Evolutionary conservation across 2,888 invertebrate genomes (phyloP).

Genomic region (Blastobasis adustella): DNA sequence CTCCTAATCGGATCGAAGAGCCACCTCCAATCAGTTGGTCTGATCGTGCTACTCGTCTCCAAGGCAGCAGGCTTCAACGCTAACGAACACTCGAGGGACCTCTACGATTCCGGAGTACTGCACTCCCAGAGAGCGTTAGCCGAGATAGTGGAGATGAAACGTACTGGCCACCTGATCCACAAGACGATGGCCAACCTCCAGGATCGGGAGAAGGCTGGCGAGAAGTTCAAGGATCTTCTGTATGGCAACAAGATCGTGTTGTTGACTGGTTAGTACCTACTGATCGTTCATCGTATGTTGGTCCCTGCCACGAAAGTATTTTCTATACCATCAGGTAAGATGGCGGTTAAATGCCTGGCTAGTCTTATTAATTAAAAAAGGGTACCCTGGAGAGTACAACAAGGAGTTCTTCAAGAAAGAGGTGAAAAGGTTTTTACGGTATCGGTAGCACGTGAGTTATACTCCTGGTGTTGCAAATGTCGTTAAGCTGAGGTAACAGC

Average conservation of each 20-base stretch:
- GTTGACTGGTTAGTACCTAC: conserved; percentile 40
- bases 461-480: too few relatives aligned
- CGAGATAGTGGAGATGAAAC: conserved; percentile 67
- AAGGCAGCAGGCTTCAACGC: conserved; percentile 54
- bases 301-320: too few relatives aligned
- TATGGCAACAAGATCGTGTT: conserved; percentile 63
- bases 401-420: too few relatives aligned
- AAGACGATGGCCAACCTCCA: conserved; percentile 60
- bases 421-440: too few relatives aligned
- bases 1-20: conserved; percentile 61
- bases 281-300: too few relatives aligned
- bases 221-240: conserved; percentile 52
- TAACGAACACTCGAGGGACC: conserved; percentile 32
- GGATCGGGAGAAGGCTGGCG: conserved; percentile 39
- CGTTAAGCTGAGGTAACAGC: too few relatives aligned
- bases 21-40: conserved; percentile 59
- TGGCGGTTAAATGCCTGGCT: too few relatives aligned
- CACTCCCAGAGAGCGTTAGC: conserved; percentile 66
- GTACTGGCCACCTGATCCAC: conserved; percentile 62
- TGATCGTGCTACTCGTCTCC: conserved; percentile 53
- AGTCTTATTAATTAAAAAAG: too few relatives aligned
- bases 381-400: too few relatives aligned
- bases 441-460: too few relatives aligned
- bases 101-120: conserved; percentile 49
- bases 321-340: too few relatives aligned